These are phyloP conservation scores for Lottia scabra DNA, from an alignment of 2,888 invertebrate genomes.

Conservation along the genomic window DNA sequence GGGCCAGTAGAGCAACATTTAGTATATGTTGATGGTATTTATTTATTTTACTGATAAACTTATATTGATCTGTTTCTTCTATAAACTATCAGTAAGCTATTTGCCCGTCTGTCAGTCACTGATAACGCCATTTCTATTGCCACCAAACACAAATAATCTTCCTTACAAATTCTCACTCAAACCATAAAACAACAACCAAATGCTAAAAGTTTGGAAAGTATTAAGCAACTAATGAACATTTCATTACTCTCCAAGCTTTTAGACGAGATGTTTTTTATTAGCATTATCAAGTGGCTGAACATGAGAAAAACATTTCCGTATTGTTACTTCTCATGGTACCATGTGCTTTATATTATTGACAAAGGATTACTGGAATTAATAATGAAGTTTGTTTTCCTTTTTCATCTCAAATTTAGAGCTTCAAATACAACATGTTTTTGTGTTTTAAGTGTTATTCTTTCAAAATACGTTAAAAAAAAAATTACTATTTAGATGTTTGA, in stretches of 20 bases:
- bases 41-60: slow-evolving; percentile 18
- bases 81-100: slow-evolving; percentile 14
- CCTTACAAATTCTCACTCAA: not conserved
- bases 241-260: not conserved
- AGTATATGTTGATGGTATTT: not conserved
- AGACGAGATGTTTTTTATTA: not conserved
- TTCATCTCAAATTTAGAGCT: no score
- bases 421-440: no score
- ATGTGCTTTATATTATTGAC: not conserved
- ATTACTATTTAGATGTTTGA: no score
- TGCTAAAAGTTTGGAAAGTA: not conserved
- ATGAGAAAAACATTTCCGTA: slow-evolving; percentile 1
- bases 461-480: no score
- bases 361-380: not conserved
- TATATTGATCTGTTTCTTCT: slow-evolving; percentile 22
- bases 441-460: no score
- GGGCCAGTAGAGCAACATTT: not conserved
- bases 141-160: not conserved
- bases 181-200: not conserved
- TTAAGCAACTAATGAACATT: slow-evolving; percentile 2
- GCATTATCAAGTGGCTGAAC: not conserved
- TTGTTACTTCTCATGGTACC: slow-evolving; percentile 1
- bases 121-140: not conserved
- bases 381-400: no score
- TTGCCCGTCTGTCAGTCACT: slow-evolving; percentile 11